These are phyloP conservation scores for Gymnopithys bicolor DNA, from an alignment of 2,797 vertebrate species.

Conservation along the genomic window DNA sequence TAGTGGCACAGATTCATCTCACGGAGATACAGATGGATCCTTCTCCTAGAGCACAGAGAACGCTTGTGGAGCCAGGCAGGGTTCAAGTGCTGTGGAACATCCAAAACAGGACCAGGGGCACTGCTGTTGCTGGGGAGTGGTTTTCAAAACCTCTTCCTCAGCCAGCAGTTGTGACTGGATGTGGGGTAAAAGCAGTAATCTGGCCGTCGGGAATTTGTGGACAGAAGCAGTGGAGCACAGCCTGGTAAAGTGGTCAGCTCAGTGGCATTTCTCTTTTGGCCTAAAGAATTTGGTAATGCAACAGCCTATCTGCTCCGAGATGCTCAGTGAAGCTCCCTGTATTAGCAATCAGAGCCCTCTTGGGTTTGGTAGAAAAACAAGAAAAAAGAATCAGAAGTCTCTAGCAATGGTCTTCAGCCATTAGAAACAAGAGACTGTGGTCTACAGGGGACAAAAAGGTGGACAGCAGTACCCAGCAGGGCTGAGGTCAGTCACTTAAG, in stretches of 20 bases:
- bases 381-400: background rate
- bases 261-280: background rate
- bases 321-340: background rate
- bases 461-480: background rate
- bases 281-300: background rate
- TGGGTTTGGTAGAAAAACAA: background rate
- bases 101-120: background rate
- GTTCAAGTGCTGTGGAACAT: background rate
- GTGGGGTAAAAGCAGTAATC: background rate
- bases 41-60: background rate
- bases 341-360: background rate
- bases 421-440: background rate
- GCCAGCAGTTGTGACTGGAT: background rate
- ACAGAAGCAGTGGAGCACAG: background rate
- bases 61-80: background rate
- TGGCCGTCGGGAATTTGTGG: background rate
- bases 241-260: background rate
- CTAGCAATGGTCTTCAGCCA: background rate
- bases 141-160: conserved; percentile 17
- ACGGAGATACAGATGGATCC: background rate
- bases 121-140: background rate
- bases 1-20: background rate
- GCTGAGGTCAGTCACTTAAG: conserved; percentile 48
- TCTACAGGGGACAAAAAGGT: background rate
- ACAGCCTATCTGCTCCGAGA: background rate